Percentiles rank a stretch among this genome's conserved stretches.
These are phyloP conservation scores for Spodoptera frugiperda DNA, from an alignment of 1,140 invertebrate genomes.

Conservation along the genomic window DNA sequence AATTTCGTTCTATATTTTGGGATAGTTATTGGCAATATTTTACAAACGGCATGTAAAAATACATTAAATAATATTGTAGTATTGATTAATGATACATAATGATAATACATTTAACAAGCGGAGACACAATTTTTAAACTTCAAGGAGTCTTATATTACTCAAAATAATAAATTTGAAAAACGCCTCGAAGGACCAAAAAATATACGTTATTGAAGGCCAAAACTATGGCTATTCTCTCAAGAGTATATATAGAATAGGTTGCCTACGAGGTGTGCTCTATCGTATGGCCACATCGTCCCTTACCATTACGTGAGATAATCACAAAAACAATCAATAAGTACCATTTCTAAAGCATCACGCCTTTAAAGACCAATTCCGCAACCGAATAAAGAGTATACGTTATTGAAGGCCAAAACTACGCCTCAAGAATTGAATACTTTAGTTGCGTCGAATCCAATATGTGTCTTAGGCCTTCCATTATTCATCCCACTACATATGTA, in stretches of 20 bases:
- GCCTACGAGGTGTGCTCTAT: too few species aligned
- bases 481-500: conserved; percentile 61
- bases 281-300: too few species aligned
- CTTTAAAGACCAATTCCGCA: conserved; percentile 24
- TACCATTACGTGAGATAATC: too few species aligned
- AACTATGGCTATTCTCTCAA: conserved; percentile 57
- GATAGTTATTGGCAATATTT: too few species aligned
- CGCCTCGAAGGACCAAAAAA: conserved; percentile 28
- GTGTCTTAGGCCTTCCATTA: conserved; percentile 58
- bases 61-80: too few species aligned
- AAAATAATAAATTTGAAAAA: too few species aligned
- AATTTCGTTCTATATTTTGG: too few species aligned
- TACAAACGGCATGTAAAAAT: too few species aligned
- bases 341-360: neutral
- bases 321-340: too few species aligned
- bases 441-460: conserved; percentile 62
- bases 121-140: too few species aligned
- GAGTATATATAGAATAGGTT: conserved; percentile 43
- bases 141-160: too few species aligned
- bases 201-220: conserved; percentile 56
- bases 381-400: conserved; percentile 44
- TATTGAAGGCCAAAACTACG: conserved; percentile 59
- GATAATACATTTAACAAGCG: neutral
- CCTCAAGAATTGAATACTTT: conserved; percentile 62
- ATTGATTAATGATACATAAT: neutral